Evolutionary conservation across 2,797 vertebrate genomes (phyloP).

Genomic region (Ammospiza maritima): DNA sequence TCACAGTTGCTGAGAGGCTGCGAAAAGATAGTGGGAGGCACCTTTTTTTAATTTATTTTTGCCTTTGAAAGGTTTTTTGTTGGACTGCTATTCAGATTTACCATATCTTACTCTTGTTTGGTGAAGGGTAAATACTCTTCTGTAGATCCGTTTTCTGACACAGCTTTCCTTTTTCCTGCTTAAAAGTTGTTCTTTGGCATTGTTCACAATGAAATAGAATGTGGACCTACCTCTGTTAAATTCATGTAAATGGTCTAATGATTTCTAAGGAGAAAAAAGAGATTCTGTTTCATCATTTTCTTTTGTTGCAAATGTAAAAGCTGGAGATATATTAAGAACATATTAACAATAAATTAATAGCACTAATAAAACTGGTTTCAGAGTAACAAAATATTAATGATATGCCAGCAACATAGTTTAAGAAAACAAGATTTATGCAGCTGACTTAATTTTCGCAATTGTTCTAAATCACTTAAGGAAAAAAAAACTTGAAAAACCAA

Average conservation of each 20-base stretch:
- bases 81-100: neutral
- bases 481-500: rapidly evolving
- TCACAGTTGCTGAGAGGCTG: neutral
- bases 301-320: neutral
- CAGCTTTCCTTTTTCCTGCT: neutral
- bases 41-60: neutral
- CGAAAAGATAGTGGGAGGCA: neutral
- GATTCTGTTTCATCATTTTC: neutral
- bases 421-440: neutral
- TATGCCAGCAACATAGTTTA: neutral
- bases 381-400: neutral
- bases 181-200: neutral
- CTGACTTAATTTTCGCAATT: conserved; percentile 6
- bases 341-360: neutral
- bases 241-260: neutral
- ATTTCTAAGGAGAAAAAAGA: neutral
- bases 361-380: conserved; percentile 49
- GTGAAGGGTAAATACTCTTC: neutral
- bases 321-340: conserved; percentile 42
- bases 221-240: neutral
- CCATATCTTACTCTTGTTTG: neutral
- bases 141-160: neutral
- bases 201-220: neutral
- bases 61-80: neutral
- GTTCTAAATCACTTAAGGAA: neutral